Conservation (phyloP, 2,113 vertebrate species). For the Alces alces region DNA sequence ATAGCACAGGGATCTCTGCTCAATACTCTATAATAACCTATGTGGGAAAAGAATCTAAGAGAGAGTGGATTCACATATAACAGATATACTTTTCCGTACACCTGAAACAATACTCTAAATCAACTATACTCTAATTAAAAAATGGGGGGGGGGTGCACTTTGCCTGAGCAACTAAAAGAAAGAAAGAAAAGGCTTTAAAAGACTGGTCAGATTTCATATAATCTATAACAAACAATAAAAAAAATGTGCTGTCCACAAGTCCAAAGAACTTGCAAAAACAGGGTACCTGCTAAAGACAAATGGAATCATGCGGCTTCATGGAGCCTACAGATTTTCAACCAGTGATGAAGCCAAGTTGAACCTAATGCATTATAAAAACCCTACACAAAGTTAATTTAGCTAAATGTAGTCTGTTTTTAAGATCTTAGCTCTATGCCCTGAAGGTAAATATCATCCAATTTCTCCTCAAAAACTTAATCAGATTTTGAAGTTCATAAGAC, state of each 20-base stretch:
- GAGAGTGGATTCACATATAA: neutral
- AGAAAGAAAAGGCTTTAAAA: neutral
- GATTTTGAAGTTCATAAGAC: neutral
- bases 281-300: neutral
- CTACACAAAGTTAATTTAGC: neutral
- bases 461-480: neutral
- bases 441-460: neutral
- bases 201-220: neutral
- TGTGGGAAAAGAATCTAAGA: neutral
- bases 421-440: neutral
- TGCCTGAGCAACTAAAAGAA: neutral
- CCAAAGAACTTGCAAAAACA: neutral
- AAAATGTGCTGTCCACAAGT: neutral
- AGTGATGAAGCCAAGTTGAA: neutral
- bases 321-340: neutral
- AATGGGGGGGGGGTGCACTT: fast-evolving
- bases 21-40: neutral
- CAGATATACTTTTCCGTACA: neutral
- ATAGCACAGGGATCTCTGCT: neutral
- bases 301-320: neutral
- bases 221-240: neutral
- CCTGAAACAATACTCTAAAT: neutral
- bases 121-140: neutral
- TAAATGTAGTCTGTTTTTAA: neutral
- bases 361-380: neutral